Evolutionary conservation across 30 jellyfish, hydroid and myxozoan genomes (phyloP).

Genomic region (Chironex yamaguchii): DNA sequence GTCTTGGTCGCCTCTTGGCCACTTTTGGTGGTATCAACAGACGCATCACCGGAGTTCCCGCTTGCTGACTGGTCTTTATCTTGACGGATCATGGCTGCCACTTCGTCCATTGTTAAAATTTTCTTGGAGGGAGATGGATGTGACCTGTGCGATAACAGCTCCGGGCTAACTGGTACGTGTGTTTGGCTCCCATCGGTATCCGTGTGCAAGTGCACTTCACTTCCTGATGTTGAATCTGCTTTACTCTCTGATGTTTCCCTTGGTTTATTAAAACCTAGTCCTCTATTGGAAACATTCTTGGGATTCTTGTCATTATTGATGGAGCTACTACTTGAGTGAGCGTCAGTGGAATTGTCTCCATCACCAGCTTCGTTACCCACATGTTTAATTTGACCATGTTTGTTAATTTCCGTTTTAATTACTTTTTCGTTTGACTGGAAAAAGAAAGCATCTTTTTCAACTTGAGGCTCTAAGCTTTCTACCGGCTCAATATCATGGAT

Average conservation of each 20-base stretch:
- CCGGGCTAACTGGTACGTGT: neutral
- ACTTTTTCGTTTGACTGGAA: slow-evolving; percentile 66
- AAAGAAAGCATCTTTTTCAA: slow-evolving; percentile 76
- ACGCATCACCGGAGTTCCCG: neutral
- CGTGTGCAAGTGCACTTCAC: no score
- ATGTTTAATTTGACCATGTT: slow-evolving; percentile 68
- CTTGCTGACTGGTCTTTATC: neutral
- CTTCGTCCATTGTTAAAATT: neutral
- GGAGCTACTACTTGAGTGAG: neutral
- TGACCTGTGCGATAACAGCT: neutral
- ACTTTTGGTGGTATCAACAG: neutral
- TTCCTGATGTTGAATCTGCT: neutral
- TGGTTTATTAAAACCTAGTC: neutral
- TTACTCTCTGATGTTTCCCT: neutral
- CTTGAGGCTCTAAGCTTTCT: neutral
- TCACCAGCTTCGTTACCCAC: neutral
- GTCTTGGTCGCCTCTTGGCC: neutral
- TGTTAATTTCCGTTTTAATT: slow-evolving; percentile 58
- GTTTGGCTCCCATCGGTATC: no score
- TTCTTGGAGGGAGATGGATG: neutral
- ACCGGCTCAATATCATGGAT: slow-evolving; percentile 64
- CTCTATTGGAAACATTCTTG: neutral
- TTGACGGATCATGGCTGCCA: neutral
- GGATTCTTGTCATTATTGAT: neutral
- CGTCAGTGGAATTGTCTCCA: neutral